Conservation (phyloP, 2,888 invertebrate genomes). For the Drosophila neonasuta region DNA sequence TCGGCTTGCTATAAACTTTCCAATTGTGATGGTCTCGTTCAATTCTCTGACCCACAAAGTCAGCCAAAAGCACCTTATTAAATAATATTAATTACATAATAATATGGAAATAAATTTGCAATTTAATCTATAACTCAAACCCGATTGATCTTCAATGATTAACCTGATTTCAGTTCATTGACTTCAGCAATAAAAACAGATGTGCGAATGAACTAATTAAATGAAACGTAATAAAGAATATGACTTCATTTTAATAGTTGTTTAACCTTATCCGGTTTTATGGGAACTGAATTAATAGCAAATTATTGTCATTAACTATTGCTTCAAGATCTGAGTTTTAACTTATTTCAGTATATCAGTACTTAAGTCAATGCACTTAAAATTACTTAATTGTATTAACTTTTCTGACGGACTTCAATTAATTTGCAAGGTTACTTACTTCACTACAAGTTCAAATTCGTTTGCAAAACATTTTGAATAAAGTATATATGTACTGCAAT, state of each 20-base stretch:
- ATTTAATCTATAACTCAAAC: too few species aligned
- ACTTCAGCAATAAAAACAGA: not conserved
- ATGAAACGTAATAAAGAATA: not conserved
- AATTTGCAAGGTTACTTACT: not conserved
- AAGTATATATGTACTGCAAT: not conserved
- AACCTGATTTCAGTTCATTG: not conserved
- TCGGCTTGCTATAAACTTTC: too few species aligned
- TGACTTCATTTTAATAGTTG: not conserved
- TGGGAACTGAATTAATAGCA: not conserved
- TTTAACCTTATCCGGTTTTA: not conserved
- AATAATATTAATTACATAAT: not conserved
- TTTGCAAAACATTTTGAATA: not conserved
- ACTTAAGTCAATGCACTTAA: not conserved
- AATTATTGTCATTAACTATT: not conserved
- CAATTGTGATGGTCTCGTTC: not conserved
- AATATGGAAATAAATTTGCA: not conserved
- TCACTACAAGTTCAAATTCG: not conserved
- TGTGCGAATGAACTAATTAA: not conserved
- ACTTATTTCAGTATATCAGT: not conserved
- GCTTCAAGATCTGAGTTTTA: not conserved
- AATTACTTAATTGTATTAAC: conserved; percentile 4
- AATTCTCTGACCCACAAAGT: not conserved
- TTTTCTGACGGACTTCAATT: not conserved
- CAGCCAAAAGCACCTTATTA: not conserved
- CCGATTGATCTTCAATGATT: not conserved